A percentile compares a stretch with the other conserved stretches of the same genome.
Conservation (phyloP, 2,113 vertebrate species). For the Clarias batrachus region DNA sequence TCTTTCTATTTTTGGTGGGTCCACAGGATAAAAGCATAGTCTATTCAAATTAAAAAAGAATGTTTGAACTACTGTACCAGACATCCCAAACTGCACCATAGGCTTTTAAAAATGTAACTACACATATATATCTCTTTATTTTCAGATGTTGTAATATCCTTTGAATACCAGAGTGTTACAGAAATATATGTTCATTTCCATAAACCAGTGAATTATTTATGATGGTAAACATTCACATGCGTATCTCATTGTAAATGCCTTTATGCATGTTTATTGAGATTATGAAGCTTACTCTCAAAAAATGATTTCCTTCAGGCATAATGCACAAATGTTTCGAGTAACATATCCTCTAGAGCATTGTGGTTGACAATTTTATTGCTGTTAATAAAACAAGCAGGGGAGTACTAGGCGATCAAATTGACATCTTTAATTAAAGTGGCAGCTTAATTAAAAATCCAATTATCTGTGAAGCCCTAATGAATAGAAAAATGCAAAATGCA, state of each 20-base stretch:
- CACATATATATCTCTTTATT: slow-evolving; percentile 21
- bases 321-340: slow-evolving; percentile 61
- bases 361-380: slow-evolving; percentile 69
- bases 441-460: slow-evolving; percentile 75
- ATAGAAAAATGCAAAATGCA: slow-evolving; percentile 61
- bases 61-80: not conserved
- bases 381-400: slow-evolving; percentile 66
- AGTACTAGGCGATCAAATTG: slow-evolving; percentile 64
- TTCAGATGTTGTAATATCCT: not conserved
- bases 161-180: not conserved
- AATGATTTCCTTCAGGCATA: slow-evolving; percentile 52
- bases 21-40: not conserved
- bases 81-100: not conserved
- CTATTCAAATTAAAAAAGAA: not conserved
- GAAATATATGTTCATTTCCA: slow-evolving; percentile 10
- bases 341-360: slow-evolving; percentile 53
- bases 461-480: slow-evolving; percentile 67
- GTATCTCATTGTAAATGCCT: slow-evolving; percentile 15
- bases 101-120: not conserved
- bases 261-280: slow-evolving; percentile 34
- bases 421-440: slow-evolving; percentile 72
- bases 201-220: slow-evolving; percentile 33
- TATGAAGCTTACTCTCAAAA: slow-evolving; percentile 16
- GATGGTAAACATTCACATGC: slow-evolving; percentile 3
- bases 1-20: not conserved